A percentile compares a stretch with the other conserved stretches of the same genome.
phyloP scores from a whole-genome alignment of 2,888 invertebrate species.

The Cheilosia scutellata region DNA sequence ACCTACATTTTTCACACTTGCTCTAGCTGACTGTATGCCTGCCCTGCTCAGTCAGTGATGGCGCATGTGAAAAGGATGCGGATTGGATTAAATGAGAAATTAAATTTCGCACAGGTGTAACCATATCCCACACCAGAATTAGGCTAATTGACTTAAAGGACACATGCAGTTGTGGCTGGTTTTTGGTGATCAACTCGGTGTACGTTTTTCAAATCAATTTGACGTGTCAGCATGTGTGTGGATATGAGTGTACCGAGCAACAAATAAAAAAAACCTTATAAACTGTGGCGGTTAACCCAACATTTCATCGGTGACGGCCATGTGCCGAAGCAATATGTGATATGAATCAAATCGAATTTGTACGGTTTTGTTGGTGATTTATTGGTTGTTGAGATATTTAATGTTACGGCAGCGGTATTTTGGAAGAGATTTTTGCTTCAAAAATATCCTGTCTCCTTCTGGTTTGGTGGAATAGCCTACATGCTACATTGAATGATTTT shows the following conservation, averaged over 20 bases:
- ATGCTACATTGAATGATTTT: conserved; percentile 14
- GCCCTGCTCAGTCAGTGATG: background rate
- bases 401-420: conserved; percentile 31
- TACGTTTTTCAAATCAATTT: conserved; percentile 51
- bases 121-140: conserved; percentile 10
- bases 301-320: conserved; percentile 44
- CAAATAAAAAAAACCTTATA: conserved; percentile 20
- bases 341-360: conserved; percentile 52
- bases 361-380: conserved; percentile 62
- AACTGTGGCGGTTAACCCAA: conserved; percentile 59
- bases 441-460: conserved; percentile 1
- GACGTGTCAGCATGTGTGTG: conserved; percentile 26
- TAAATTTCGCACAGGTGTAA: conserved; percentile 48
- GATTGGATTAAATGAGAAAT: conserved; percentile 28
- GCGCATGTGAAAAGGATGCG: background rate
- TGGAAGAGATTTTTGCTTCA: conserved; percentile 28
- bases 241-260: background rate
- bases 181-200: background rate
- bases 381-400: conserved; percentile 43
- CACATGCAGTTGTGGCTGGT: conserved; percentile 12
- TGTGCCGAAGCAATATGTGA: conserved; percentile 28
- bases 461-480: background rate
- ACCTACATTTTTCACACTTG: conserved; percentile 58
- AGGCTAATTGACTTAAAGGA: conserved; percentile 62
- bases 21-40: background rate